Evolutionary conservation across 2,113 vertebrate genomes (phyloP).

Genomic region (Syrrhaptes paradoxus): DNA sequence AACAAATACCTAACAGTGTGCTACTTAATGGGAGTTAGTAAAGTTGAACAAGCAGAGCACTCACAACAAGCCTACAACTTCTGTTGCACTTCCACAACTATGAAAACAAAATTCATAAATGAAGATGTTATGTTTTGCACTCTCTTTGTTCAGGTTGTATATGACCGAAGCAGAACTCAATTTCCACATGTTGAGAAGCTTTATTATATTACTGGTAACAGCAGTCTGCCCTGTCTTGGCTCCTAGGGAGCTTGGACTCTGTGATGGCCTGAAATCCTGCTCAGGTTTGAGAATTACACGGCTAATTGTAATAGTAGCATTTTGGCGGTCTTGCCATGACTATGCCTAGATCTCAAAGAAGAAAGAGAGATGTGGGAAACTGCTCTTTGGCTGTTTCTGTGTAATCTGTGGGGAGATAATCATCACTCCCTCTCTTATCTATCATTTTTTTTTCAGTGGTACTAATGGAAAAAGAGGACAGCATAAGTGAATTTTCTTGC

Average conservation of each 20-base stretch:
- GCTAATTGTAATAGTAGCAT: neutral
- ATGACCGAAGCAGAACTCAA: neutral
- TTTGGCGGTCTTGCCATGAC: neutral
- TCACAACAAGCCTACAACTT: neutral
- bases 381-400: neutral
- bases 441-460: neutral
- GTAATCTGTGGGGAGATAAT: neutral
- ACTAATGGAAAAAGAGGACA: neutral
- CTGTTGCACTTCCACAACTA: neutral
- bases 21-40: neutral
- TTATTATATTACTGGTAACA: neutral
- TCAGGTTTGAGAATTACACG: neutral
- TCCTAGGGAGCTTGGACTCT: neutral
- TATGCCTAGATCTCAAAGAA: neutral
- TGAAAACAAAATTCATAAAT: neutral
- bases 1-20: neutral
- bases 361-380: neutral
- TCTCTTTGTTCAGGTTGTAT: neutral
- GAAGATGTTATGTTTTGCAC: neutral
- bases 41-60: neutral
- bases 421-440: neutral
- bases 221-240: neutral
- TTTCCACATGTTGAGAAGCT: neutral
- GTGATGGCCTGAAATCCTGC: neutral
- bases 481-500: neutral